A percentile compares a stretch with the other conserved stretches of the same genome.
Conservation (phyloP, 1,140 invertebrate species). For the Amphibalanus amphitrite region DNA sequence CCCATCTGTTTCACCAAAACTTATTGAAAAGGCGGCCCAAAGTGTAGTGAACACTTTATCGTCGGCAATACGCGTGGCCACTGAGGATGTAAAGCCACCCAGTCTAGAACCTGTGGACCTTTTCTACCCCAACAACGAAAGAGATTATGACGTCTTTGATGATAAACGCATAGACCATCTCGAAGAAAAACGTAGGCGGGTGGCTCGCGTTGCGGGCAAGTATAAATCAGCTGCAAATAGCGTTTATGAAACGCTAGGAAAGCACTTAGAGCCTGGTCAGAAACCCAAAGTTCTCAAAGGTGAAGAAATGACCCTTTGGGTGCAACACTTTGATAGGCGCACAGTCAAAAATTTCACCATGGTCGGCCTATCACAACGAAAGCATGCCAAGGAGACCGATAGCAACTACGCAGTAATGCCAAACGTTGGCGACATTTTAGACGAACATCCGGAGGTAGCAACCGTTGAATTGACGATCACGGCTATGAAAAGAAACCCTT, state of each 20-base stretch:
- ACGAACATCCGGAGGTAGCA: background rate
- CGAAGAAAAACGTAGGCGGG: background rate
- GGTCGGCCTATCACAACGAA: background rate
- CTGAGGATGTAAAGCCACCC: background rate
- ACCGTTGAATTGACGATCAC: background rate
- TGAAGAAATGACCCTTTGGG: background rate
- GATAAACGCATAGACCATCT: background rate
- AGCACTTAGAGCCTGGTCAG: background rate
- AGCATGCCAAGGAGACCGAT: background rate
- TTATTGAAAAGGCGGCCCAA: background rate
- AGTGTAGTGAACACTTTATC: background rate
- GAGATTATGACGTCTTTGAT: background rate
- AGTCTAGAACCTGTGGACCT: background rate
- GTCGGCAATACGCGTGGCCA: background rate
- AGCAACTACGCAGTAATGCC: background rate
- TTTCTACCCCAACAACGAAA: background rate
- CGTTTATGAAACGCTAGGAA: background rate
- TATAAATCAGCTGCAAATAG: background rate
- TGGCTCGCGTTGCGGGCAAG: background rate
- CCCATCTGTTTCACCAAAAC: background rate
- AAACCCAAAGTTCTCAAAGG: background rate
- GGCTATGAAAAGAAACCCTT: background rate
- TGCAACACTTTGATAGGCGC: background rate
- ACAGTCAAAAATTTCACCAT: background rate
- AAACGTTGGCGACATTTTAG: background rate